These are phyloP conservation scores for Leptopilina clavipes DNA, from an alignment of 1,140 invertebrate species.

Conservation along the genomic window DNA sequence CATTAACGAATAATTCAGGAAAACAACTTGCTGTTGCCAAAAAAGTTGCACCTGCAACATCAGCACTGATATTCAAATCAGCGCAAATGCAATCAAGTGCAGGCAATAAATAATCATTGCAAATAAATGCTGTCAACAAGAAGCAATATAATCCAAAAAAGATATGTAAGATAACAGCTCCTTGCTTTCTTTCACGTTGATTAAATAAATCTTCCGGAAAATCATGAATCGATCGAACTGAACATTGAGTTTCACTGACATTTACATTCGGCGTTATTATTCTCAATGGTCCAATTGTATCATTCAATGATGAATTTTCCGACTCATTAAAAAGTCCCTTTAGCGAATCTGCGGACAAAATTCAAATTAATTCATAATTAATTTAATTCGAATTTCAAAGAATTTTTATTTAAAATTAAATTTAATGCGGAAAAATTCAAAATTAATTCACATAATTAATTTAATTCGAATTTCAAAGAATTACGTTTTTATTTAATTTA, in stretches of 20 bases:
- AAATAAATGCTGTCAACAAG: conserved; percentile 85
- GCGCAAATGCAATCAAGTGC: conserved; percentile 88
- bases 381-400: too few relatives aligned
- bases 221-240: conserved; percentile 73
- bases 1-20: conserved; percentile 92
- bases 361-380: background rate
- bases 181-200: conserved; percentile 78
- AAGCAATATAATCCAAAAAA: conserved; percentile 88
- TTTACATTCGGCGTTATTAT: background rate
- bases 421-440: too few relatives aligned
- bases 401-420: too few relatives aligned
- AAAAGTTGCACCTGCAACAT: conserved; percentile 93
- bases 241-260: conserved; percentile 61
- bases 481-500: too few relatives aligned
- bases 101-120: conserved; percentile 91
- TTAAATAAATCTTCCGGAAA: conserved; percentile 78
- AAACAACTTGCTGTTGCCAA: conserved; percentile 93
- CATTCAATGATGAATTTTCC: background rate
- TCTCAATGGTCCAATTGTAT: background rate
- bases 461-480: too few relatives aligned
- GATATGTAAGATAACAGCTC: conserved; percentile 84
- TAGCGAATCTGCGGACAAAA: background rate
- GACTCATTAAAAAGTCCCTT: background rate
- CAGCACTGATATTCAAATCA: conserved; percentile 82
- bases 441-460: too few relatives aligned